Base-by-base conservation (phyloP, 2,113 vertebrate species). In the Oreochromis spilurus region DNA sequence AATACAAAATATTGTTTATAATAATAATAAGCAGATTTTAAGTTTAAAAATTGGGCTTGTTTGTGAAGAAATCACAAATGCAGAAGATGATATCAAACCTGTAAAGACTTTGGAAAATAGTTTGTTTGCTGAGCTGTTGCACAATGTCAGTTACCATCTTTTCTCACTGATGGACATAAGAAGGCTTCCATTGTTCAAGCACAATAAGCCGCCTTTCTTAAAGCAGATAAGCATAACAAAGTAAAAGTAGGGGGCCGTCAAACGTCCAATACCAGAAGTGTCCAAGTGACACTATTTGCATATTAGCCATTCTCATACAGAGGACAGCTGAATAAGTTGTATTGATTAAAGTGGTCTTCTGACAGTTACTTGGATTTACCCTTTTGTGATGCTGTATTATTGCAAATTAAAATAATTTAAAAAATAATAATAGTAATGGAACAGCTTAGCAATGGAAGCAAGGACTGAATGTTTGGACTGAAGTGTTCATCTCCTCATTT, bases 161-260 rank as follows among this genome's bases (percentile, higher is more conserved):
- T 97, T 96, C 97, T 94, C 94, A 85, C 83, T 96, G 96, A 97
- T 96, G 97, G 96, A 97, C 96, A 97, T 97, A 95, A 97, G 96
- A 95, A 29, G 89, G 4, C 88, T 86, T 89, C 95, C 94, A 92
- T 94, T 90, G 95, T 91, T 91, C 88, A 26, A 75, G 91, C 87
- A 96, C 95, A 97, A 96, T 96, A 84, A 45, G 90, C 24, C 78
- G 93, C 88, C 88, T 85, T 95, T 96, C 93, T 90, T 87, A 84
- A 91, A 89, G 87, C 94, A 95, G 95, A 96, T 95, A 95, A 94
- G 90, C 94, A 95, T 95, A 95, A 96, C 96, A 96, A 96, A 96
- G 96, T 94, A 94, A 95, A 95, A 91, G 96, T 96, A 91, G 95
- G 95, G 96, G 96, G 95, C 94, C 93, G 95, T 95, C 95, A 96